Percentiles rank a stretch among this genome's conserved stretches.
Conservation (phyloP, 1,140 invertebrate species). For the Drosophila pachea region DNA sequence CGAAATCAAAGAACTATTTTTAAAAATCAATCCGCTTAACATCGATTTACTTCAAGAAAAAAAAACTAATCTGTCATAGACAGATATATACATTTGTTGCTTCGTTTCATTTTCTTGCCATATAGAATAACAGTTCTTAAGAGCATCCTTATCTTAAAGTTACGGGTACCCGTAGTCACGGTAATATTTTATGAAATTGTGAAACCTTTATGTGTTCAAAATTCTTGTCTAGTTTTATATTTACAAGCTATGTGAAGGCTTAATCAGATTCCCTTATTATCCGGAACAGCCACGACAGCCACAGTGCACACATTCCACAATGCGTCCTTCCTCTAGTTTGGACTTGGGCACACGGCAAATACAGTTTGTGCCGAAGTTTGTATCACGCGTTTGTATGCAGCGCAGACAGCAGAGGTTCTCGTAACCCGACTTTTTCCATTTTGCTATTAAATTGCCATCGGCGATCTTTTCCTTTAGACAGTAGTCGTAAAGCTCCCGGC, state of each 20-base stretch:
- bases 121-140: too few relatives aligned
- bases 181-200: too few relatives aligned
- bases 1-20: too few relatives aligned
- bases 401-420: conserved; percentile 99
- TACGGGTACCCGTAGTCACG: too few relatives aligned
- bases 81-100: too few relatives aligned
- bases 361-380: conserved; percentile 99
- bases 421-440: conserved; percentile 99
- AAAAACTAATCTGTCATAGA: too few relatives aligned
- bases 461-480: conserved; percentile 98
- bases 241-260: not conserved
- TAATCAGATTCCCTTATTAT: conserved; percentile 51
- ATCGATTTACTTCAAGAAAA: too few relatives aligned
- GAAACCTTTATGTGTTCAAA: too few relatives aligned
- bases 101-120: too few relatives aligned
- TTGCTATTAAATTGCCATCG: conserved; percentile 98
- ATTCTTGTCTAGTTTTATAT: not conserved
- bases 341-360: conserved; percentile 99
- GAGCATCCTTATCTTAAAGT: too few relatives aligned
- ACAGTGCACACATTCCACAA: conserved; percentile 98
- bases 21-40: too few relatives aligned
- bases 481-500: conserved; percentile 97
- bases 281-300: conserved; percentile 98
- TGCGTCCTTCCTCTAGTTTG: conserved; percentile 98
- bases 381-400: conserved; percentile 98